Percentiles rank a stretch among this genome's conserved stretches.
These are phyloP conservation scores for Nylanderia fulva DNA, from an alignment of 1,140 invertebrate species.

Conservation along the genomic window DNA sequence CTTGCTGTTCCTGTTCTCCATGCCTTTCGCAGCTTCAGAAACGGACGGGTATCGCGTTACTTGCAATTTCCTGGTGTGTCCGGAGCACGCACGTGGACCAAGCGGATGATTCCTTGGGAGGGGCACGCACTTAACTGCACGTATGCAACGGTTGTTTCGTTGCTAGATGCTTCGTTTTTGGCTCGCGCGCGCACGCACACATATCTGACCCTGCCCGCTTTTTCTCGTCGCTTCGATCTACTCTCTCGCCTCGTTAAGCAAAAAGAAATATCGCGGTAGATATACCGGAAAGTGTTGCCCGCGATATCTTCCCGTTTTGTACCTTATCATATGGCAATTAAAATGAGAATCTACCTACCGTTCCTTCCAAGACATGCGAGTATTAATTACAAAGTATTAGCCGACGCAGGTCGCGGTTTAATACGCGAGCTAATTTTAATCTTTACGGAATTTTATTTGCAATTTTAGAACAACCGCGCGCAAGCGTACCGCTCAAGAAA, in stretches of 20 bases:
- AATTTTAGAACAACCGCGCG: conserved; percentile 40
- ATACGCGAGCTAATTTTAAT: conserved; percentile 57
- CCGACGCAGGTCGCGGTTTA: conserved; percentile 24
- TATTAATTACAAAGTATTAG: conserved; percentile 60
- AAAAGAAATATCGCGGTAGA: conserved; percentile 39
- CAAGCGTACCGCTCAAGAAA: background rate
- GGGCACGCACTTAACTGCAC: conserved; percentile 59
- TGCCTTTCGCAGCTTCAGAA: conserved; percentile 56
- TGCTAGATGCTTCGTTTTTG: conserved; percentile 55
- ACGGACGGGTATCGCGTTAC: conserved; percentile 62
- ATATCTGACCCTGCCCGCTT: conserved; percentile 1
- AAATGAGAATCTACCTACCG: conserved; percentile 35
- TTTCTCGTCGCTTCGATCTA: background rate
- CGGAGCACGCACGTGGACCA: conserved; percentile 72
- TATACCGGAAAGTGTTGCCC: conserved; percentile 52
- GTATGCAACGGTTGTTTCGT: conserved; percentile 61
- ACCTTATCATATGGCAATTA: conserved; percentile 56
- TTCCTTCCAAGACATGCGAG: conserved; percentile 26
- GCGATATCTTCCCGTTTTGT: conserved; percentile 39
- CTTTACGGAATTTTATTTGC: conserved; percentile 31
- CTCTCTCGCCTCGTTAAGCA: conserved; percentile 54
- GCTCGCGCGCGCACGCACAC: background rate
- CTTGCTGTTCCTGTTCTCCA: conserved; percentile 36
- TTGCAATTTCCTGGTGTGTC: conserved; percentile 70
- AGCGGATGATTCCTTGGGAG: conserved; percentile 59